Evolutionary conservation across 2,888 invertebrate genomes (phyloP).

Genomic region (Cheilosia pagana): DNA sequence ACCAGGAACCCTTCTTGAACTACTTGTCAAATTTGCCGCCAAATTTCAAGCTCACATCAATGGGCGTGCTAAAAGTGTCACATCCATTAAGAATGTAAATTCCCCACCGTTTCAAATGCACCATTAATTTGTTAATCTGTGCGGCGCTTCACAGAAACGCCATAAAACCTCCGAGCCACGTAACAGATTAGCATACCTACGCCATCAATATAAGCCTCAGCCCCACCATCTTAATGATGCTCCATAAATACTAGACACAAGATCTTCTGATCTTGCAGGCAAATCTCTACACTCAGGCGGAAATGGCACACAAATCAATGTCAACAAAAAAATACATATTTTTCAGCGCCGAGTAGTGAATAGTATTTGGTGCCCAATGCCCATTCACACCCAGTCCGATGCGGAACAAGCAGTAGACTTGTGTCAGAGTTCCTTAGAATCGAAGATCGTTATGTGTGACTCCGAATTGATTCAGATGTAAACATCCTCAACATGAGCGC

Average conservation of each 20-base stretch:
- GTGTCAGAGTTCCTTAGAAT: constrained; percentile 43
- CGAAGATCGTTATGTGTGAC: constrained; percentile 1
- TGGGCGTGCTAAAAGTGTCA: constrained; percentile 51
- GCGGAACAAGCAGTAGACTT: constrained; percentile 5
- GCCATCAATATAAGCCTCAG: constrained; percentile 49
- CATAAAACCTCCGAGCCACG: constrained; percentile 59
- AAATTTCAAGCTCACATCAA: constrained; percentile 28
- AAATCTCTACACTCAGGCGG: constrained; percentile 37
- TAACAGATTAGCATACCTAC: constrained; percentile 68
- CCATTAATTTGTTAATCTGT: not conserved
- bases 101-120: constrained; percentile 1
- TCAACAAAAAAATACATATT: constrained; percentile 30
- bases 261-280: constrained; percentile 29
- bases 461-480: constrained; percentile 45
- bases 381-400: constrained; percentile 20
- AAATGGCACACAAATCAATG: constrained; percentile 70
- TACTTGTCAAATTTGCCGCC: not conserved
- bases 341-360: not conserved
- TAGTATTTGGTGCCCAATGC: not conserved
- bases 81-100: constrained; percentile 58
- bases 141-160: constrained; percentile 54
- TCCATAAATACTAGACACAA: constrained; percentile 13
- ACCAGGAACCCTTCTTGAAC: not conserved
- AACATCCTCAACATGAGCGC: constrained; percentile 35
- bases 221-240: constrained; percentile 37